A percentile compares a stretch with the other conserved stretches of the same genome.
These are phyloP conservation scores for Aquatica leii DNA, from an alignment of 2,888 invertebrate species.

Conservation along the genomic window DNA sequence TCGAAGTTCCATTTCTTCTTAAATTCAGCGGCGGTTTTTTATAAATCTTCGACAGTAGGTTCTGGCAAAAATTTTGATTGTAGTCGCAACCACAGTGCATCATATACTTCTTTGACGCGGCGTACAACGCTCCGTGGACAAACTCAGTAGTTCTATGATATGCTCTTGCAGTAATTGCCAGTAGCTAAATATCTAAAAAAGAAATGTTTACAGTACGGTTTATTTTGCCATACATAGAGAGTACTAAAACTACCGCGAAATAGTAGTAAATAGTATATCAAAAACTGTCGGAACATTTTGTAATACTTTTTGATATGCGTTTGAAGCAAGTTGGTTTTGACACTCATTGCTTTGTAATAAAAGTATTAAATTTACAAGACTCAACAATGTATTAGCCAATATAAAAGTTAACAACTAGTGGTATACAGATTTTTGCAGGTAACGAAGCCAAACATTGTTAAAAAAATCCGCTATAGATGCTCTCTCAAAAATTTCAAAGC, in stretches of 20 bases:
- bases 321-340: too few relatives aligned
- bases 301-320: too few relatives aligned
- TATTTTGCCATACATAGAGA: not conserved
- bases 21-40: slow-evolving; percentile 17
- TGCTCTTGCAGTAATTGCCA: not conserved
- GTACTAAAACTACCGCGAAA: not conserved
- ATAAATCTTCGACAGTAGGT: slow-evolving; percentile 39
- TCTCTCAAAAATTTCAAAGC: not conserved
- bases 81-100: not conserved
- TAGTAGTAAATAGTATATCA: too few relatives aligned
- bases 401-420: too few relatives aligned
- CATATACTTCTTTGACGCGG: not conserved
- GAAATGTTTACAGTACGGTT: not conserved
- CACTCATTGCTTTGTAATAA: too few relatives aligned
- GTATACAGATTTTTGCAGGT: not conserved
- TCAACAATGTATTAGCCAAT: too few relatives aligned
- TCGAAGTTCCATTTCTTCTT: slow-evolving; percentile 46
- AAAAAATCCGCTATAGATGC: not conserved
- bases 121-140: slow-evolving; percentile 2
- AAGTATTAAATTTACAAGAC: too few relatives aligned
- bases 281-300: too few relatives aligned
- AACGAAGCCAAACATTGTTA: not conserved
- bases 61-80: slow-evolving; percentile 24
- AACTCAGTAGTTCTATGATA: not conserved
- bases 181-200: not conserved